Evolutionary conservation across 1,140 invertebrate species (phyloP).

Genomic region (Drosophila bocqueti): DNA sequence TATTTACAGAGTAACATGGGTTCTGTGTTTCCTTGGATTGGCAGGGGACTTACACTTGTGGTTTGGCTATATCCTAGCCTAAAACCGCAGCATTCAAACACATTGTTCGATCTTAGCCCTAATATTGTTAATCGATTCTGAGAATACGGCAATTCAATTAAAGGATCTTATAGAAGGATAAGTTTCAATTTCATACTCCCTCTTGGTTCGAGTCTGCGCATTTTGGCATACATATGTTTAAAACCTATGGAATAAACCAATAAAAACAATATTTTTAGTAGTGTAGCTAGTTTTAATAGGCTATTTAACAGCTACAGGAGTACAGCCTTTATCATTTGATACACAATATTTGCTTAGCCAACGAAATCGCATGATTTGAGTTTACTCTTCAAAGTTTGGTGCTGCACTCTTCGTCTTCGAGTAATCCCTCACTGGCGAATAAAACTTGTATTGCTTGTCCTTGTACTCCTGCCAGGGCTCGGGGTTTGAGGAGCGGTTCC

Average conservation of each 20-base stretch:
- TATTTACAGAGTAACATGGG: slow-evolving; percentile 86
- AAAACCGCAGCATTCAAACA: slow-evolving; percentile 2
- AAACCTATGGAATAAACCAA: neutral
- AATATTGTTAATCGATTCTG: neutral
- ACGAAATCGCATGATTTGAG: neutral
- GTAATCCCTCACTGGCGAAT: slow-evolving; percentile 88
- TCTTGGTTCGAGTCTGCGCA: neutral
- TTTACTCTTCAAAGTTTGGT: slow-evolving; percentile 87
- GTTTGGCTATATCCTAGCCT: slow-evolving; percentile 51
- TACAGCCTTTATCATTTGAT: neutral
- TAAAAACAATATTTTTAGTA: neutral
- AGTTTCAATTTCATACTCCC: neutral
- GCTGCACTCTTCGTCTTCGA: slow-evolving; percentile 87
- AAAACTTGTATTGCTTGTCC: slow-evolving; percentile 93
- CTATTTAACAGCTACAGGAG: neutral
- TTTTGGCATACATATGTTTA: no score
- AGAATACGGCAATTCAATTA: slow-evolving; percentile 19
- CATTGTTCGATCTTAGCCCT: neutral
- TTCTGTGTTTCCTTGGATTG: slow-evolving; percentile 83
- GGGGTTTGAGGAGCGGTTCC: slow-evolving; percentile 89
- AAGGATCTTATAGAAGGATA: neutral
- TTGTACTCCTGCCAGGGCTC: slow-evolving; percentile 93
- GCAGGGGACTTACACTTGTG: slow-evolving; percentile 46
- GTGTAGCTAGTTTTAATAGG: slow-evolving; percentile 12
- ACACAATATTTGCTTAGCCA: neutral